These are phyloP conservation scores for Bettongia penicillata DNA, from an alignment of 2,113 vertebrate species.

Conservation along the genomic window DNA sequence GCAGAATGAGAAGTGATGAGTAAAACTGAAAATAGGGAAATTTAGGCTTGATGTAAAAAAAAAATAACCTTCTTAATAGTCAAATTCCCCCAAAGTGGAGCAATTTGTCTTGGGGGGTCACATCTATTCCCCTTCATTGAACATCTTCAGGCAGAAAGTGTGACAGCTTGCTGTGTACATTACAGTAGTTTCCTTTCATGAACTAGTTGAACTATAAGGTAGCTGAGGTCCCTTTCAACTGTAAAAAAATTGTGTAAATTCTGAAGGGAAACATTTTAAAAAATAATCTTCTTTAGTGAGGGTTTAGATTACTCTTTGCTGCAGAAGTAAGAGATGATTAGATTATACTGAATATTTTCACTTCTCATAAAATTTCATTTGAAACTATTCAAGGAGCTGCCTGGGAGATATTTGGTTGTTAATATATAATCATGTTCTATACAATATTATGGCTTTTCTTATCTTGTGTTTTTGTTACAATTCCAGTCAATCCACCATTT, in stretches of 20 bases:
- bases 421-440: neutral
- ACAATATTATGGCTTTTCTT: neutral
- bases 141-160: neutral
- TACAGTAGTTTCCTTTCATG: neutral
- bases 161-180: neutral
- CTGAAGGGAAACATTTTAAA: neutral
- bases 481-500: neutral
- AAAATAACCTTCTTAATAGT: neutral
- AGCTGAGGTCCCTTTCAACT: neutral
- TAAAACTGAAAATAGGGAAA: neutral
- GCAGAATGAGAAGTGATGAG: neutral
- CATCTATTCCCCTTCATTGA: neutral
- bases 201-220: neutral
- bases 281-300: neutral
- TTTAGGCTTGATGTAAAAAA: neutral
- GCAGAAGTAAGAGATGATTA: neutral
- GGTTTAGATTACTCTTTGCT: neutral
- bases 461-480: neutral
- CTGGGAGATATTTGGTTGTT: neutral
- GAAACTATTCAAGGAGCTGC: neutral
- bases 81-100: neutral
- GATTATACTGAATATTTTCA: neutral
- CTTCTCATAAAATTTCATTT: conserved; percentile 1
- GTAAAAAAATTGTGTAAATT: neutral
- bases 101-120: neutral